phyloP scores from a whole-genome alignment of 2,113 vertebrate species.

The Dromaius novaehollandiae region DNA sequence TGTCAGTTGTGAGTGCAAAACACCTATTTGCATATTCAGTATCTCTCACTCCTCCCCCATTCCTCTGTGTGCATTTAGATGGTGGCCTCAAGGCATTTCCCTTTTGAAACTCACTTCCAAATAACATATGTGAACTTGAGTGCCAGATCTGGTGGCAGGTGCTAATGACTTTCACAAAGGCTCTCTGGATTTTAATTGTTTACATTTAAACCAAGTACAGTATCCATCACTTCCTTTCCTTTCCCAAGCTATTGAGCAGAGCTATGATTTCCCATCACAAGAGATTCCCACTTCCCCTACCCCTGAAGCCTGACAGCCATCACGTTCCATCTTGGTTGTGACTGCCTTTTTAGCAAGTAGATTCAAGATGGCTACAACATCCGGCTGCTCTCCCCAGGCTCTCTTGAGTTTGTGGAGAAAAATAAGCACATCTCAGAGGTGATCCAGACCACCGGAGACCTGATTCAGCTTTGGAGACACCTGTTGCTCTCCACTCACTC shows the following conservation, averaged over 20 bases:
- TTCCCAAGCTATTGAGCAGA: neutral
- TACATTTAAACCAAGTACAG: neutral
- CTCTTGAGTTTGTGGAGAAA: neutral
- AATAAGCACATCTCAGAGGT: neutral
- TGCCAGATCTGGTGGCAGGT: constrained; percentile 21
- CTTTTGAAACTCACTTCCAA: neutral
- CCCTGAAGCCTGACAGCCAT: neutral
- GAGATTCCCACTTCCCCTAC: neutral
- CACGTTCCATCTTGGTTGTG: neutral
- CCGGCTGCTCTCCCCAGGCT: neutral
- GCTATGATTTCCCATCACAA: neutral
- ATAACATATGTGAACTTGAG: neutral
- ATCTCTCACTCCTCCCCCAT: neutral
- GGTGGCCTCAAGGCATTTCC: neutral
- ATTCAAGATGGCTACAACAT: neutral
- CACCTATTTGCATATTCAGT: neutral
- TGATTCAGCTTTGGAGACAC: neutral
- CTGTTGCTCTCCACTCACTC: neutral
- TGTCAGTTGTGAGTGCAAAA: neutral
- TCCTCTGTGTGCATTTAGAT: neutral
- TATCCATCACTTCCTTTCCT: neutral
- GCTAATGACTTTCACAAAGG: constrained; percentile 45
- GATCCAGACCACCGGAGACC: neutral
- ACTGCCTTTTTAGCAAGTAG: neutral
- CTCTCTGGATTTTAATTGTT: constrained; percentile 32